These are phyloP conservation scores for Percopsis transmontana DNA, from an alignment of 2,113 vertebrate species.

Conservation along the genomic window DNA sequence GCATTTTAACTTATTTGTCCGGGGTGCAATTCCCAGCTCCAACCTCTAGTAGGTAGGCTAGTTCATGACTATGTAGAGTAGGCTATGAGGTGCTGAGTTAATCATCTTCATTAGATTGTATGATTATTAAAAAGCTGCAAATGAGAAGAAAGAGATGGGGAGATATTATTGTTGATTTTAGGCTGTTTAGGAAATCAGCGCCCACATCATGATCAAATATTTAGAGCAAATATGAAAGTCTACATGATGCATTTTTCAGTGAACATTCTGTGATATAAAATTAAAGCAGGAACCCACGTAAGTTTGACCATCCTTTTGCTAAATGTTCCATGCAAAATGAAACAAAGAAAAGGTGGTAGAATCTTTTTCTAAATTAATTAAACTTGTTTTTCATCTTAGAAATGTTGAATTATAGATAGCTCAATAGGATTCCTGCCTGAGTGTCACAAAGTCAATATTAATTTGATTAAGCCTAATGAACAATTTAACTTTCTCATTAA, in stretches of 20 bases:
- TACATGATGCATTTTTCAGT: too few relatives aligned
- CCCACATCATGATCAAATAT: not conserved
- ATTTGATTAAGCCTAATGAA: constrained; percentile 8
- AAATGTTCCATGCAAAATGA: not conserved
- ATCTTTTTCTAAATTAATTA: not conserved
- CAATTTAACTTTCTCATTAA: not conserved
- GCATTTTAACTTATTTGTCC: constrained; percentile 11
- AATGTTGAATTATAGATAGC: not conserved
- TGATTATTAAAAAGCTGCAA: too few relatives aligned
- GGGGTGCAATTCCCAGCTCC: constrained; percentile 7
- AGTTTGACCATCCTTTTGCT: not conserved
- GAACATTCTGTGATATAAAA: not conserved
- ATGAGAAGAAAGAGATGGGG: not conserved
- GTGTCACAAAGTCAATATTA: constrained; percentile 12
- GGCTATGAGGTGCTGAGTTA: too few relatives aligned
- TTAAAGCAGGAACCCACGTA: not conserved
- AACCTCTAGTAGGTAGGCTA: too few relatives aligned
- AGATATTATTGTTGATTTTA: constrained; percentile 27
- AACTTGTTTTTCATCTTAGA: constrained; percentile 11
- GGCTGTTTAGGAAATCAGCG: constrained; percentile 28
- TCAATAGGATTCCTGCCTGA: constrained; percentile 5
- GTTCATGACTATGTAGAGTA: too few relatives aligned
- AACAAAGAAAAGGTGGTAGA: not conserved
- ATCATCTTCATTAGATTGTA: too few relatives aligned
- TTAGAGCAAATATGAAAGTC: too few relatives aligned